Conservation (phyloP, 2,113 vertebrate genomes). For the Tychaedon coryphoeus region DNA sequence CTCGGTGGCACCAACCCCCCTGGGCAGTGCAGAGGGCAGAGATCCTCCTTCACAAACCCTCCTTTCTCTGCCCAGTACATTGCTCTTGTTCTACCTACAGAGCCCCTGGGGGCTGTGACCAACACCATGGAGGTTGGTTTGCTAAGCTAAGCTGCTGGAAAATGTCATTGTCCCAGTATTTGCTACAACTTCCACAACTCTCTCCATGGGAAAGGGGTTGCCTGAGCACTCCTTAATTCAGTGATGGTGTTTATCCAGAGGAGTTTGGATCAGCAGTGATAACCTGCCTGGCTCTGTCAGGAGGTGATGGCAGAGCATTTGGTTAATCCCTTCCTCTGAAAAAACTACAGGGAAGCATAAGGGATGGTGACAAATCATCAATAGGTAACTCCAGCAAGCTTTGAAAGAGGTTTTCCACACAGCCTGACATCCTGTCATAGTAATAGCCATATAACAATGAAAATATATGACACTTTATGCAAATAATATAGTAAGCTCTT, state of each 20-base stretch:
- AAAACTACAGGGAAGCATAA: background rate
- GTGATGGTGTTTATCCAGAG: background rate
- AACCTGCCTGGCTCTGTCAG: background rate
- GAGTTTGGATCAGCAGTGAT: background rate
- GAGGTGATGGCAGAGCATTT: background rate
- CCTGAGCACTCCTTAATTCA: background rate
- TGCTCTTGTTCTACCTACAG: background rate
- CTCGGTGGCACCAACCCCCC: background rate
- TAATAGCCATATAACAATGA: background rate
- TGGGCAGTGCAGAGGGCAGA: background rate
- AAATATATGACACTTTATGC: background rate
- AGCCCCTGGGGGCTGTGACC: background rate
- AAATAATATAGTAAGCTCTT: background rate
- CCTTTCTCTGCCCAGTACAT: background rate
- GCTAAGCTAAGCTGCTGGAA: background rate
- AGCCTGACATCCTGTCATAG: background rate
- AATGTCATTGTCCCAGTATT: background rate
- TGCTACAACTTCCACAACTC: background rate
- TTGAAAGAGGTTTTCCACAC: background rate
- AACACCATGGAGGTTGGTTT: background rate
- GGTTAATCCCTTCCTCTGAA: background rate
- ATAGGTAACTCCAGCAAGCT: background rate
- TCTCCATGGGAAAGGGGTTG: background rate
- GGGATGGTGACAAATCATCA: background rate
- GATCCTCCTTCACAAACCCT: background rate